phyloP scores from a whole-genome alignment of 2,113 vertebrate genomes.

The Mastomys coucha region DNA sequence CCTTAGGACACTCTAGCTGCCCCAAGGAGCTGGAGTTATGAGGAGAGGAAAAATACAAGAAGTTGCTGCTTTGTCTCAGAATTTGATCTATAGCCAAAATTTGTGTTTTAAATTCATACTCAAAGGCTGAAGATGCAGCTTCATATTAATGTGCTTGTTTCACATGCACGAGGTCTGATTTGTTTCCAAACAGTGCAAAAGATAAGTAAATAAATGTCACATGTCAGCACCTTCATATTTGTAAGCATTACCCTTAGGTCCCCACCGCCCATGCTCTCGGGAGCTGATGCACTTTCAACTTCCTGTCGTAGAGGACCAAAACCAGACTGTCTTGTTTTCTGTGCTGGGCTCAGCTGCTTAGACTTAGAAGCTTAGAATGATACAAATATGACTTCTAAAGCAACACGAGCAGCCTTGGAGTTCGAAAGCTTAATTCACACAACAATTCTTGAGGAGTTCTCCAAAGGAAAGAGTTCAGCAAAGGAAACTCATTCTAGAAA shows the following conservation, averaged over 20 bases:
- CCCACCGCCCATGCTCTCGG: neutral
- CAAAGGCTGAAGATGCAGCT: neutral
- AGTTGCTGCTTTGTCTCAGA: neutral
- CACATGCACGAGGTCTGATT: neutral
- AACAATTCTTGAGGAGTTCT: constrained; percentile 6
- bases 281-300: neutral
- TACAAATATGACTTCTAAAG: neutral
- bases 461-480: neutral
- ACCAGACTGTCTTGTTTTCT: constrained; percentile 21
- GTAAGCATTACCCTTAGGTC: neutral
- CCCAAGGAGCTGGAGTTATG: neutral
- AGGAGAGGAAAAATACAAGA: neutral
- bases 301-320: constrained; percentile 37
- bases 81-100: constrained; percentile 11
- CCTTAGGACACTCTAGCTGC: neutral
- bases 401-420: neutral
- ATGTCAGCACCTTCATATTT: constrained; percentile 23
- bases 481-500: neutral
- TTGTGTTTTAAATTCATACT: neutral
- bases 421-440: constrained; percentile 41
- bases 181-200: neutral
- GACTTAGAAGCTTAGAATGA: neutral
- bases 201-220: neutral
- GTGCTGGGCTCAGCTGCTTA: constrained; percentile 40
- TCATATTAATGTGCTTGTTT: neutral